phyloP scores from a whole-genome alignment of 2,888 invertebrate genomes.

The Syrista parreyssii region DNA sequence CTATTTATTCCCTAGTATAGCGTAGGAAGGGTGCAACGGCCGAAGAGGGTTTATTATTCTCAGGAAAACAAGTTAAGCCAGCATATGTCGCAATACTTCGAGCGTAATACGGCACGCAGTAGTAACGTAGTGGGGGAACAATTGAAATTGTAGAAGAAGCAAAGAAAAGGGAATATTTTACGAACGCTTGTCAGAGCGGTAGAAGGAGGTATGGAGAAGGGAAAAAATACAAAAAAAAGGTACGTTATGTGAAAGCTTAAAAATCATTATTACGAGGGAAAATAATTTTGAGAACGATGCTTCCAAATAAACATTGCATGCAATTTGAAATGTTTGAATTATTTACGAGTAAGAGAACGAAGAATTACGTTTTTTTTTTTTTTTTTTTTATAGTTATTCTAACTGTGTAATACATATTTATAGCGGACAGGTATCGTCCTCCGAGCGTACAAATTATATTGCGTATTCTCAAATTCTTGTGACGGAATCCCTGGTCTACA shows the following conservation, averaged over 20 bases:
- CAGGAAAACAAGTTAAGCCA: background rate
- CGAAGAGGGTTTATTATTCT: conserved; percentile 1
- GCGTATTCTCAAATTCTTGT: background rate
- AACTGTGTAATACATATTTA: background rate
- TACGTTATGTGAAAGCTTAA: background rate
- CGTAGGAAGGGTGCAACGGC: conserved; percentile 37
- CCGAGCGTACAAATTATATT: background rate
- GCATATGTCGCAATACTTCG: background rate
- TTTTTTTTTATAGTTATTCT: background rate
- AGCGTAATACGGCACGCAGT: background rate
- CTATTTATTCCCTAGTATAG: conserved; percentile 11
- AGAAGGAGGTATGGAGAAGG: background rate
- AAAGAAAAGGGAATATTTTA: background rate
- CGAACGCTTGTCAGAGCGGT: background rate
- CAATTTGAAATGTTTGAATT: background rate
- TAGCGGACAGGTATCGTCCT: background rate
- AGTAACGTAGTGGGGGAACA: background rate
- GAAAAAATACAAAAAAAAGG: background rate
- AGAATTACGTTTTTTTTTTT: background rate
- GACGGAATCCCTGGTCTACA: background rate
- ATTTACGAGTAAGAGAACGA: background rate
- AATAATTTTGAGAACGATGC: background rate
- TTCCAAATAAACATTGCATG: background rate
- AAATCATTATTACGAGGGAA: background rate
- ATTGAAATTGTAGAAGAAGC: background rate